These are phyloP conservation scores for Rambutsinella grinnellia DNA, from an alignment of 2,888 invertebrate genomes.

Conservation along the genomic window DNA sequence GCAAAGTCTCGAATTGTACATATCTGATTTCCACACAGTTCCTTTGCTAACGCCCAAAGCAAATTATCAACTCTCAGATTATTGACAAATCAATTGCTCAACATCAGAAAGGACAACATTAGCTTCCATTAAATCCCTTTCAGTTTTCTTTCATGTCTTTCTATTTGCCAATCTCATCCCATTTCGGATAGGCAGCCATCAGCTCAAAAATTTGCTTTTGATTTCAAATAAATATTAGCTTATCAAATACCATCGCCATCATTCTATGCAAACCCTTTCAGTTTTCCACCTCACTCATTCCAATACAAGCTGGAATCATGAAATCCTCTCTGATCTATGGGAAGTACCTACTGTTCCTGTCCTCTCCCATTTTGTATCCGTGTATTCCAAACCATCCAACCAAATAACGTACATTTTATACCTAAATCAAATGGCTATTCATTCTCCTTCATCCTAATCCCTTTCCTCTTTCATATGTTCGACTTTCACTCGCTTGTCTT, in stretches of 20 bases:
- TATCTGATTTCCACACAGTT: background rate
- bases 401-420: slow-evolving; percentile 41
- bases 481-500: background rate
- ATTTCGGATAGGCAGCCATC: background rate
- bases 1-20: background rate
- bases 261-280: too few relatives aligned
- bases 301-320: background rate
- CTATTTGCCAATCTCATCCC: too few relatives aligned
- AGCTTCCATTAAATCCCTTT: background rate
- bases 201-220: background rate
- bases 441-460: background rate
- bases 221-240: background rate
- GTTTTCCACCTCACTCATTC: background rate
- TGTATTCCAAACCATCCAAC: background rate
- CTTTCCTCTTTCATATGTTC: background rate
- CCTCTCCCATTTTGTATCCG: background rate
- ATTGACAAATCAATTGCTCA: slow-evolving; percentile 42
- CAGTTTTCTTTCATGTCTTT: too few relatives aligned
- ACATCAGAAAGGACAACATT: slow-evolving; percentile 13
- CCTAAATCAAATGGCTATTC: slow-evolving; percentile 28
- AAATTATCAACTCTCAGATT: slow-evolving; percentile 17
- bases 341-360: background rate
- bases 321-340: background rate
- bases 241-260: too few relatives aligned
- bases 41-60: background rate